Percentiles rank a stretch among this genome's conserved stretches.
phyloP scores from a whole-genome alignment of 2,888 invertebrate species.

The Drosophila aldrichi region DNA sequence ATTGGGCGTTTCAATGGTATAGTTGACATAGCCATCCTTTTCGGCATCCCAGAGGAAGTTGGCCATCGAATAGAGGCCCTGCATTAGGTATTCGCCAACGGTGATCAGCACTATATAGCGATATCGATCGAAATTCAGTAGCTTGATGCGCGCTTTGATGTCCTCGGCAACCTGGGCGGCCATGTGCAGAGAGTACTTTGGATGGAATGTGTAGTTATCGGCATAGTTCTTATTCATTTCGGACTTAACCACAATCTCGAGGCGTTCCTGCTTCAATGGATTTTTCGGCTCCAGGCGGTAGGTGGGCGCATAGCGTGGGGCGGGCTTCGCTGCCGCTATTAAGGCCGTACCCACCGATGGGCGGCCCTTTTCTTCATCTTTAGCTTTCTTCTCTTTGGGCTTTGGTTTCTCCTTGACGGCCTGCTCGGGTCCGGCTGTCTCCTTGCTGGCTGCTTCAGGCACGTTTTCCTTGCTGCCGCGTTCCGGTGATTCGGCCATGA shows the following conservation, averaged over 20 bases:
- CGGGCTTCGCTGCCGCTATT: slow-evolving; percentile 21
- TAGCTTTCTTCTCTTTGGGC: slow-evolving; percentile 30
- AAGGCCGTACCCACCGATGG: background rate
- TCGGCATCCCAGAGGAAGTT: slow-evolving; percentile 84
- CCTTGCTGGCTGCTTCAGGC: slow-evolving; percentile 17
- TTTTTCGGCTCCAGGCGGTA: slow-evolving; percentile 84
- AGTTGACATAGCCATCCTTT: slow-evolving; percentile 82
- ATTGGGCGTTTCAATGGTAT: slow-evolving; percentile 80
- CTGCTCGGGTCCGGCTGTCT: slow-evolving; percentile 26
- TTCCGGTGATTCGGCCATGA: slow-evolving; percentile 46
- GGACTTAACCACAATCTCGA: slow-evolving; percentile 81
- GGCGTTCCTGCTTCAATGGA: slow-evolving; percentile 82
- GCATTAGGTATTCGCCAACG: slow-evolving; percentile 84
- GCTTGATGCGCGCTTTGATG: slow-evolving; percentile 82
- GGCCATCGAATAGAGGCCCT: slow-evolving; percentile 79
- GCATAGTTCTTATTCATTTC: slow-evolving; percentile 80
- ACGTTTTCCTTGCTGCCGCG: slow-evolving; percentile 33
- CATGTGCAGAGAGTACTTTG: slow-evolving; percentile 79
- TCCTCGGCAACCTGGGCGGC: slow-evolving; percentile 83
- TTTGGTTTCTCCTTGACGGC: slow-evolving; percentile 39
- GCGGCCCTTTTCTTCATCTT: slow-evolving; percentile 39
- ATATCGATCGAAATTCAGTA: slow-evolving; percentile 83
- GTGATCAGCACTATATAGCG: slow-evolving; percentile 83
- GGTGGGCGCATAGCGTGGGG: slow-evolving; percentile 80
- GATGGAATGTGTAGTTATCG: slow-evolving; percentile 75